Base-by-base conservation (phyloP, 1,140 invertebrate genomes). In the Euura lappo region DNA sequence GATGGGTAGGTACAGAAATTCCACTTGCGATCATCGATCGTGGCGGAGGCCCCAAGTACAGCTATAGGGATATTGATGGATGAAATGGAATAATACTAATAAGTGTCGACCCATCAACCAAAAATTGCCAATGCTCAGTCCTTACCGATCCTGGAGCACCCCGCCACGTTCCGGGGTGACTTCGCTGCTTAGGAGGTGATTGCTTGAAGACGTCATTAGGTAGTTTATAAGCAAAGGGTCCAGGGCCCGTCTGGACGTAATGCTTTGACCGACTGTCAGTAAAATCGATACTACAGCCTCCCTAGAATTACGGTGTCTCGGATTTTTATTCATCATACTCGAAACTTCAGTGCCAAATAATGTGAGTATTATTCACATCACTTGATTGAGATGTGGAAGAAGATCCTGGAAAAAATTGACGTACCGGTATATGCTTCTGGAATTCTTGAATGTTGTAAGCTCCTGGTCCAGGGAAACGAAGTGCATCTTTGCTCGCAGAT, bases 211-310 rank as follows among this genome's bases (percentile, higher is more conserved):
- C 46, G 65, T 78, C 71, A 11, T 71, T 45, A 0, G 72, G 45
- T 1, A 78, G 67, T 2, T 13, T 60, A 42, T 75, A 77, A 8
- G 65, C 6, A 2, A 65, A 6, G 13, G 73, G 78, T 46, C 75
- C 47, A 11, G 78, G 77, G 47, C 68, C 71, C 13, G 72, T 66
- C 43, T 67, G 4, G 1, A 6, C 51, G 10, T 60, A n/a, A 60
- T 60, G 8, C 67, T 77, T 79, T 7, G 79, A 73, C 60, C 77
- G 75, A n/a, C 68, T 44, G 1, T 79, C 77, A 7, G 76, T 79
- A 28, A 77, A 80, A 74, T 80, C 79, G 45, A 77, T 77, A 45
- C 79, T 80, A n/a, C 77, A 71, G 7, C 79, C 73, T n/a, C 79
- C 79, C 79, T 80, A 66, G 65, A 79, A 73, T 78, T 70, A 69